Percentiles rank a stretch among this genome's conserved stretches.
phyloP scores from a whole-genome alignment of 2,113 vertebrate genomes.

The Oncorhynchus kisutch region DNA sequence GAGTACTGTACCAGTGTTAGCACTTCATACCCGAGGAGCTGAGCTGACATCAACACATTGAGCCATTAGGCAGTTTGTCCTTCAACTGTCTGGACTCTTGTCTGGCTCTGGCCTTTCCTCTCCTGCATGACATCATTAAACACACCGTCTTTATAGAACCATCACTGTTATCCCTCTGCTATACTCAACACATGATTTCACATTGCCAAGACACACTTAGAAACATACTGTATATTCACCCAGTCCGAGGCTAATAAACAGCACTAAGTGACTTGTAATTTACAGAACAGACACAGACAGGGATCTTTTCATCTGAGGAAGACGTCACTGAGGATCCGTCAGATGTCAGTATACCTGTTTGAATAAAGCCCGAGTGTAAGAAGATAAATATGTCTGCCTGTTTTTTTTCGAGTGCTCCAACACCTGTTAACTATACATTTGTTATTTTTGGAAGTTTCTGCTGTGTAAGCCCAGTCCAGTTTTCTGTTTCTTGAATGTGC shows the following conservation, averaged over 20 bases:
- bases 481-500: no score
- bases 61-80: slow-evolving; percentile 21
- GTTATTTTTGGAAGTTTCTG: no score
- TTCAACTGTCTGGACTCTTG: not conserved
- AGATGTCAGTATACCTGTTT: not conserved
- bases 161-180: not conserved
- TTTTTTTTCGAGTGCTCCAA: no score
- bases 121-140: slow-evolving; percentile 38
- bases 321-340: not conserved
- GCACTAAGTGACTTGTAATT: not conserved
- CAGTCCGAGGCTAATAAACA: not conserved
- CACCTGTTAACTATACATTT: no score
- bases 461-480: no score
- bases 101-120: slow-evolving; percentile 34
- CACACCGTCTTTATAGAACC: slow-evolving; percentile 31
- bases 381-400: not conserved
- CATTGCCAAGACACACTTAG: not conserved
- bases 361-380: not conserved
- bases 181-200: no score
- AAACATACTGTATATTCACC: not conserved
- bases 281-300: not conserved
- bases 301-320: not conserved
- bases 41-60: slow-evolving; percentile 16
- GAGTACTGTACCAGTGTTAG: not conserved
- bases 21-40: not conserved